Evolutionary conservation across 2,888 invertebrate genomes (phyloP).

Genomic region (Linnaemya tessellans): DNA sequence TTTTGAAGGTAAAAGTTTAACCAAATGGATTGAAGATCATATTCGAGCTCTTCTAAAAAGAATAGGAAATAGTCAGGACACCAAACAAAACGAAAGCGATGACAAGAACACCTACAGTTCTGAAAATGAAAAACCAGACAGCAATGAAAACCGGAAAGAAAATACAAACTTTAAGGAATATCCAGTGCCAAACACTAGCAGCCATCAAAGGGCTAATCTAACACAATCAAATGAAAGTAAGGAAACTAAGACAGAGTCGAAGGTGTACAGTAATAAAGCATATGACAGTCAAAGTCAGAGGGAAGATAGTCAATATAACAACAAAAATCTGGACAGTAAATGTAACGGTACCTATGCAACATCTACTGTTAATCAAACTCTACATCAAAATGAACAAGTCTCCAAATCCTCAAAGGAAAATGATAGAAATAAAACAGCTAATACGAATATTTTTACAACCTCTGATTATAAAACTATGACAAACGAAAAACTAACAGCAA

Average conservation of each 20-base stretch:
- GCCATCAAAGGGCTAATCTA: neutral
- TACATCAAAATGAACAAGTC: neutral
- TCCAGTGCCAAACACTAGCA: neutral
- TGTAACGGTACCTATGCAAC: neutral
- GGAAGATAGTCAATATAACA: neutral
- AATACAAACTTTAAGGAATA: neutral
- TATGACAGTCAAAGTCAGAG: neutral
- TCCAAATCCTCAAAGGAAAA: neutral
- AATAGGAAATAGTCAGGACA: neutral
- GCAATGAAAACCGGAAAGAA: neutral
- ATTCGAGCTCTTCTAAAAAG: neutral
- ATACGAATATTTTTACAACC: neutral
- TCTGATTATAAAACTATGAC: neutral
- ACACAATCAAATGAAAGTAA: neutral
- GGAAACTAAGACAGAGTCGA: neutral
- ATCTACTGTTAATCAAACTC: neutral
- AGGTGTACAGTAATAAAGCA: neutral
- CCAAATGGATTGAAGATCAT: slow-evolving; percentile 5
- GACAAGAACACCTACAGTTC: neutral
- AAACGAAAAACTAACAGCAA: neutral
- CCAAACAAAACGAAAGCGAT: neutral
- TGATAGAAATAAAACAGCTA: neutral
- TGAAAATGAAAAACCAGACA: neutral
- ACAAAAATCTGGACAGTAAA: neutral
- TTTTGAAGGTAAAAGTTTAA: neutral